phyloP scores from a whole-genome alignment of 2,888 invertebrate genomes.

The Lasioglossum villosulum region DNA sequence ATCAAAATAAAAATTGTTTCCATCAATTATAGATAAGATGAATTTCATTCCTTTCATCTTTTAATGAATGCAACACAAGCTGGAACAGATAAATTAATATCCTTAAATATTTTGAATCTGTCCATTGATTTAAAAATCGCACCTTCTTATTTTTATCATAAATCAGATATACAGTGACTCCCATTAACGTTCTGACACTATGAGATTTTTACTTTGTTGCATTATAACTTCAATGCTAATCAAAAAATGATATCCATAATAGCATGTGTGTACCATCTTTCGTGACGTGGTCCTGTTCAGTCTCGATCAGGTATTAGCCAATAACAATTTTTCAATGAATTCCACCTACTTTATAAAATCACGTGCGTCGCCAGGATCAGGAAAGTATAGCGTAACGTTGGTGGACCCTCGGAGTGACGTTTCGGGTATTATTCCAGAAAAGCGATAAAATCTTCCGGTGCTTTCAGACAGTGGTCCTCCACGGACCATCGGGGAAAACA shows the following conservation, averaged over 20 bases:
- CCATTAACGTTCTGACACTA: too few species aligned
- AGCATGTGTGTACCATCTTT: too few species aligned
- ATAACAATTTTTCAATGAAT: neutral
- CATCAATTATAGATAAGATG: neutral
- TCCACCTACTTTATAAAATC: neutral
- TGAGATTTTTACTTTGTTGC: too few species aligned
- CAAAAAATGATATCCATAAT: too few species aligned
- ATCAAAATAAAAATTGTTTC: neutral
- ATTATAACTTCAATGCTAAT: too few species aligned
- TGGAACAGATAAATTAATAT: neutral
- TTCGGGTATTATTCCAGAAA: neutral
- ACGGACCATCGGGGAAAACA: slow-evolving; percentile 34
- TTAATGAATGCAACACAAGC: neutral
- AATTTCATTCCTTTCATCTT: neutral
- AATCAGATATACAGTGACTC: too few species aligned
- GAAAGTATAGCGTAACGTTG: neutral
- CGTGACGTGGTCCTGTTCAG: neutral
- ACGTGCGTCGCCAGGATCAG: neutral
- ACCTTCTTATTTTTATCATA: too few species aligned
- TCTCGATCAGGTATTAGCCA: neutral
- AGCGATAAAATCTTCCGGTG: slow-evolving; percentile 14
- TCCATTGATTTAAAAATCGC: neutral
- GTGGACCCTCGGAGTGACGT: neutral
- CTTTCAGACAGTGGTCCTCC: slow-evolving; percentile 32
- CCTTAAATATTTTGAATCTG: neutral